Conservation (phyloP, 37 sponge, comb jelly and placozoan species). For the Haliclona indistincta region DNA sequence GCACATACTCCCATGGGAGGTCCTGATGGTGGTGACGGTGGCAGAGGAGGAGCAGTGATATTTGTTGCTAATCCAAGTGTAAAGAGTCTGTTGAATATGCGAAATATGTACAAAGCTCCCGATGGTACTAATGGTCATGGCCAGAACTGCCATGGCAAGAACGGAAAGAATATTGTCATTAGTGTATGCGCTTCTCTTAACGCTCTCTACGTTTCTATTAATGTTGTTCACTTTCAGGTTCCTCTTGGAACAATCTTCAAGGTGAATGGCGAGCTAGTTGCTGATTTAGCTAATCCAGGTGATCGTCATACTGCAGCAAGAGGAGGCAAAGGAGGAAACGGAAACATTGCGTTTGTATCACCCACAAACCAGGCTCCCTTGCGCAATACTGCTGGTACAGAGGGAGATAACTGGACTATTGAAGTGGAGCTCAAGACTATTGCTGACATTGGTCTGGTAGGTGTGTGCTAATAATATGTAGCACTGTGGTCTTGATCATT, state of each 20-base stretch:
- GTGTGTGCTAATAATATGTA: not conserved
- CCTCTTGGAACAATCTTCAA: conserved; percentile 90
- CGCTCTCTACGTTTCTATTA: not conserved
- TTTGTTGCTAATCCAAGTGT: conserved; percentile 34
- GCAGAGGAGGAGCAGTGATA: conserved; percentile 69
- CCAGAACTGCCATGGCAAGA: conserved; percentile 47
- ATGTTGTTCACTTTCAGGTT: conserved; percentile 27
- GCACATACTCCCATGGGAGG: conserved; percentile 47
- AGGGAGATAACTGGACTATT: conserved; percentile 60
- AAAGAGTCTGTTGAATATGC: conserved; percentile 33
- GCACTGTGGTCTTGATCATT: not conserved
- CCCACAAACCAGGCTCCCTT: conserved; percentile 13
- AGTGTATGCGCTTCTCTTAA: conserved; percentile 20
- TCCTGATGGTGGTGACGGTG: conserved; percentile 91
- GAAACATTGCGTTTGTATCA: conserved; percentile 59
- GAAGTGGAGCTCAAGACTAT: conserved; percentile 90
- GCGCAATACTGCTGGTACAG: conserved; percentile 57
- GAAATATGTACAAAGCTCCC: conserved; percentile 51
- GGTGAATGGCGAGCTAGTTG: conserved; percentile 39
- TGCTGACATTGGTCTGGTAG: conserved; percentile 94
- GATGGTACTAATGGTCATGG: conserved; percentile 59
- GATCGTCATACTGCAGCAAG: conserved; percentile 34
- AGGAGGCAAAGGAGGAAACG: conserved; percentile 89
- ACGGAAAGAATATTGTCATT: conserved; percentile 50
- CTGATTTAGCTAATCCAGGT: conserved; percentile 62